phyloP scores from a whole-genome alignment of 2,113 vertebrate species.

The Epinephelus lanceolatus region DNA sequence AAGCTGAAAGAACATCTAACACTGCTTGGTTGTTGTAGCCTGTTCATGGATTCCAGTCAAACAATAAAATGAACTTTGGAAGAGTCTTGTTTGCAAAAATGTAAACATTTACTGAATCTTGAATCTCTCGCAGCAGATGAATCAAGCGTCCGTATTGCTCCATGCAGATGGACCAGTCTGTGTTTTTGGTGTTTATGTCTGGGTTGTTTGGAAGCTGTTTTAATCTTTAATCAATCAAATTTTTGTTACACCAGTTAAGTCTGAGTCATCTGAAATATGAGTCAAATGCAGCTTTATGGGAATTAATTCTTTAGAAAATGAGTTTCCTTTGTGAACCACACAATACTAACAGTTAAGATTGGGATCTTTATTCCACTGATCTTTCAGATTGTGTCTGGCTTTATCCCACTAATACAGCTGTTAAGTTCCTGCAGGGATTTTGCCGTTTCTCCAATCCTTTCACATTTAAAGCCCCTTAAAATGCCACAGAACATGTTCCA shows the following conservation, averaged over 20 bases:
- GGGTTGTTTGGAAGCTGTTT: background rate
- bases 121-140: too few species aligned
- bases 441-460: conserved; percentile 27
- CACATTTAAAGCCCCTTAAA: conserved; percentile 67
- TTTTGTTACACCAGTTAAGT: background rate
- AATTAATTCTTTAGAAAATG: background rate
- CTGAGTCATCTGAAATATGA: conserved; percentile 1
- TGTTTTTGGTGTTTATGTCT: background rate
- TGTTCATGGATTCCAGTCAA: background rate
- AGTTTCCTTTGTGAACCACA: conserved; percentile 15
- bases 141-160: background rate
- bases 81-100: background rate
- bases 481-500: conserved; percentile 43
- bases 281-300: background rate
- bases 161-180: background rate
- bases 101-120: background rate
- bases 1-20: background rate
- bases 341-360: background rate
- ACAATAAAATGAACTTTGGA: background rate
- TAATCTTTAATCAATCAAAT: background rate
- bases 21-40: background rate
- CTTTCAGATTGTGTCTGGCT: conserved; percentile 37
- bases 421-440: conserved; percentile 61
- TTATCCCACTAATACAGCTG: conserved; percentile 55
- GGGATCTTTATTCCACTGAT: conserved; percentile 34